A percentile compares a stretch with the other conserved stretches of the same genome.
Conservation (phyloP, 1,140 invertebrate genomes). For the Amyelois transitella region DNA sequence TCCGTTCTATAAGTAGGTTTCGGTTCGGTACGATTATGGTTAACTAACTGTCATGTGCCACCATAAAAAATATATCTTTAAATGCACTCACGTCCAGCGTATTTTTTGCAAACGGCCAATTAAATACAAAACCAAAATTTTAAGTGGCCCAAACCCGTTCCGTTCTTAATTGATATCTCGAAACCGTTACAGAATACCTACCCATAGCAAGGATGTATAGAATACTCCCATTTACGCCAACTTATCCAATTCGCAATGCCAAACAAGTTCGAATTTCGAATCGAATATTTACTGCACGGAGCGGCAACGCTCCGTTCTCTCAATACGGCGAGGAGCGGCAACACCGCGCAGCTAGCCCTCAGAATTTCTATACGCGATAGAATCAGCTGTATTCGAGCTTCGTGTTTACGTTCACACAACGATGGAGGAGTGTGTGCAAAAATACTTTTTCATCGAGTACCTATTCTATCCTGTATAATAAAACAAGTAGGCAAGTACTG, state of each 20-base stretch:
- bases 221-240: slow-evolving; percentile 14
- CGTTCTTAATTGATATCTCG: slow-evolving; percentile 15
- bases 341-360: slow-evolving; percentile 6
- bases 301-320: slow-evolving; percentile 7
- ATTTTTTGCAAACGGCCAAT: slow-evolving; percentile 18
- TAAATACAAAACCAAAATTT: slow-evolving; percentile 34
- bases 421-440: background rate
- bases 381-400: slow-evolving; percentile 4
- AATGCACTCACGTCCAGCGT: background rate
- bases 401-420: slow-evolving; percentile 2
- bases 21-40: background rate
- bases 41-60: background rate
- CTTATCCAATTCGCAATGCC: slow-evolving; percentile 32
- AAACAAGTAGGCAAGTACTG: no score
- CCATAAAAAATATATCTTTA: background rate
- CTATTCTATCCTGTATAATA: background rate
- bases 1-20: no score
- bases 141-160: slow-evolving; percentile 15
- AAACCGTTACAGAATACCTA: slow-evolving; percentile 17
- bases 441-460: background rate
- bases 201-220: background rate
- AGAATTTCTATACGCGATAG: background rate
- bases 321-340: no score
- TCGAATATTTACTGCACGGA: slow-evolving; percentile 25
- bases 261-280: slow-evolving; percentile 36